These are phyloP conservation scores for Avahi laniger DNA, from an alignment of 2,797 vertebrate species.

Conservation along the genomic window DNA sequence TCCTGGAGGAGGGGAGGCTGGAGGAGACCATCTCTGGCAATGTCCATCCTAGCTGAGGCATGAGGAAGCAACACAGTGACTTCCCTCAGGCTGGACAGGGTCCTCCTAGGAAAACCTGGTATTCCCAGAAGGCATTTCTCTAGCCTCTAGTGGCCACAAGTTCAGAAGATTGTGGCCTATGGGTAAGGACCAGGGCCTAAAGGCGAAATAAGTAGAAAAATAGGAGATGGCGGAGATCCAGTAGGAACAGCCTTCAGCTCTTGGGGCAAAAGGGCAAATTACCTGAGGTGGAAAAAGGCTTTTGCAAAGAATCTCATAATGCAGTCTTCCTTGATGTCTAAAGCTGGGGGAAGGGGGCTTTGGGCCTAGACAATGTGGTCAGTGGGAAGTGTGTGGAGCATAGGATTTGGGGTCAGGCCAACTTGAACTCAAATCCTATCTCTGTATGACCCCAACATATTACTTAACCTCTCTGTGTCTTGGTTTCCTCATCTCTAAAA, in stretches of 20 bases:
- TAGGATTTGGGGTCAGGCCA: neutral
- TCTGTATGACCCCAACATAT: neutral
- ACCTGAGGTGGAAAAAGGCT: neutral
- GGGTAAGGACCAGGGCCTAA: neutral
- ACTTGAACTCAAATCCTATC: neutral
- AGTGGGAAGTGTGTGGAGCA: neutral
- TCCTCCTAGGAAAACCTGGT: neutral
- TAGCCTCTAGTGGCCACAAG: neutral
- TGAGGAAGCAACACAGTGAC: neutral
- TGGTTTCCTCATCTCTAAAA: neutral
- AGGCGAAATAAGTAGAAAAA: neutral
- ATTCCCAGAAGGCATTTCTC: neutral
- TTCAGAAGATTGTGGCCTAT: neutral
- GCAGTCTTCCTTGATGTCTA: neutral
- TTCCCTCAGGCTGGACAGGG: neutral
- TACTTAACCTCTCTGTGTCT: neutral
- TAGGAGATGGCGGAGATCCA: neutral
- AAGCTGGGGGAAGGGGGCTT: neutral
- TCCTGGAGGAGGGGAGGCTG: neutral
- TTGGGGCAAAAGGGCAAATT: neutral
- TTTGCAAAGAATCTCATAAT: neutral
- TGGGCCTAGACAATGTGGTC: neutral
- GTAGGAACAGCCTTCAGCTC: neutral
- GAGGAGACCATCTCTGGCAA: neutral
- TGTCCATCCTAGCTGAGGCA: neutral